Percentiles rank a stretch among this genome's conserved stretches.
phyloP scores from a whole-genome alignment of 2,888 invertebrate genomes.

The Argyra leucocephala region DNA sequence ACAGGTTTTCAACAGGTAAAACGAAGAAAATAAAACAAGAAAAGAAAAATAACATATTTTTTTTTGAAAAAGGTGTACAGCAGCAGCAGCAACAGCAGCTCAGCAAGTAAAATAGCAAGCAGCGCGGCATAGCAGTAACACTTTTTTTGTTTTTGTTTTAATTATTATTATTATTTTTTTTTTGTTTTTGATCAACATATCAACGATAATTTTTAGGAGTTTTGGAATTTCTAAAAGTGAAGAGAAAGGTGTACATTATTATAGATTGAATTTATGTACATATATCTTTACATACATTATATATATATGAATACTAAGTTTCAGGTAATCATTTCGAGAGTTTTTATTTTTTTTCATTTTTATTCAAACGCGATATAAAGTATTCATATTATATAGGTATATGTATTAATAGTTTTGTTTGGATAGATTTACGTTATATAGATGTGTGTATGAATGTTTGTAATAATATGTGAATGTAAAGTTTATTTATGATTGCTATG shows the following conservation, averaged over 20 bases:
- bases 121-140: not conserved
- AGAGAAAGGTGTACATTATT: not conserved
- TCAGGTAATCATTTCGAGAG: not conserved
- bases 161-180: not conserved
- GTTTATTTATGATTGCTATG: not conserved
- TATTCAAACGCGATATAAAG: not conserved
- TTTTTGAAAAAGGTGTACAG: not conserved
- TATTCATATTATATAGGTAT: too few relatives aligned
- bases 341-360: not conserved
- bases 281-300: not conserved
- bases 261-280: not conserved
- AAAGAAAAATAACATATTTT: not conserved
- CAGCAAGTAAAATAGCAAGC: not conserved
- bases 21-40: not conserved
- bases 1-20: conserved; percentile 1
- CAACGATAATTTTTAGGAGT: not conserved
- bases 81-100: not conserved
- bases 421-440: not conserved
- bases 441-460: not conserved
- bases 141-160: not conserved
- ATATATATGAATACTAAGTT: not conserved
- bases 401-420: too few relatives aligned
- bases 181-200: not conserved
- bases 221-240: not conserved
- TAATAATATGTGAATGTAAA: not conserved